Conservation (phyloP, 2,113 vertebrate genomes). For the Pelobates fuscus region DNA sequence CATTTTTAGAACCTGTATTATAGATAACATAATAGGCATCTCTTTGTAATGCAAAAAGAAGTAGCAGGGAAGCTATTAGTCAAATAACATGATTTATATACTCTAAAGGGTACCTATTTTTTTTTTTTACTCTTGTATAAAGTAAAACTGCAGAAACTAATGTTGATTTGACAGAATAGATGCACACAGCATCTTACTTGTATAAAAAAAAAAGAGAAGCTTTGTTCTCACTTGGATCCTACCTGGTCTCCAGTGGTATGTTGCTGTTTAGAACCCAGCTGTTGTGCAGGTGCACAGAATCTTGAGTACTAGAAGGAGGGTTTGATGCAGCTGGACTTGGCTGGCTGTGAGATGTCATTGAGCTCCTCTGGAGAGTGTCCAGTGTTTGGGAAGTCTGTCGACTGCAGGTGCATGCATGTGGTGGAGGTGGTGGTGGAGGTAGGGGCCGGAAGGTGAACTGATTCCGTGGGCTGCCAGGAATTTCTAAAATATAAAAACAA, state of each 20-base stretch:
- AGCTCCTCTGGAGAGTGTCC: conserved; percentile 88
- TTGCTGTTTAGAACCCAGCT: conserved; percentile 98
- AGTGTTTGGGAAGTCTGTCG: conserved; percentile 80
- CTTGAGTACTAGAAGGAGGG: conserved; percentile 73
- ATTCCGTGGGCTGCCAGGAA: conserved; percentile 85
- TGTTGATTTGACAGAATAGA: conserved; percentile 15
- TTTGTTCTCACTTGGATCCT: conserved; percentile 10
- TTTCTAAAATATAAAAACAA: conserved; percentile 69
- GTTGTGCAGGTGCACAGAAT: conserved; percentile 87
- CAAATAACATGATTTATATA: background rate
- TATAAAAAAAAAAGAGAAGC: rapidly evolving
- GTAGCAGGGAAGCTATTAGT: too few species aligned
- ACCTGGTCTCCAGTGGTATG: conserved; percentile 96
- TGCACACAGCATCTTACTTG: conserved; percentile 3
- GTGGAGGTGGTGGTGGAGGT: conserved; percentile 86
- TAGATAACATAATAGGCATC: conserved; percentile 32
- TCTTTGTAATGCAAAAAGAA: background rate
- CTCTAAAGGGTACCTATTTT: background rate
- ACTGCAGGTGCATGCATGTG: conserved; percentile 90
- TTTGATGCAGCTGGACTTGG: conserved; percentile 75
- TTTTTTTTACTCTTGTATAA: conserved; percentile 13
- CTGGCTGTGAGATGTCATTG: conserved; percentile 90
- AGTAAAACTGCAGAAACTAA: conserved; percentile 5
- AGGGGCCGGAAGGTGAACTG: conserved; percentile 95
- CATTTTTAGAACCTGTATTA: conserved; percentile 13